Percentiles rank a stretch among this genome's conserved stretches.
Evolutionary conservation across 2,797 vertebrate species (phyloP).

Genomic region (Oryzias dopingdopingensis): DNA sequence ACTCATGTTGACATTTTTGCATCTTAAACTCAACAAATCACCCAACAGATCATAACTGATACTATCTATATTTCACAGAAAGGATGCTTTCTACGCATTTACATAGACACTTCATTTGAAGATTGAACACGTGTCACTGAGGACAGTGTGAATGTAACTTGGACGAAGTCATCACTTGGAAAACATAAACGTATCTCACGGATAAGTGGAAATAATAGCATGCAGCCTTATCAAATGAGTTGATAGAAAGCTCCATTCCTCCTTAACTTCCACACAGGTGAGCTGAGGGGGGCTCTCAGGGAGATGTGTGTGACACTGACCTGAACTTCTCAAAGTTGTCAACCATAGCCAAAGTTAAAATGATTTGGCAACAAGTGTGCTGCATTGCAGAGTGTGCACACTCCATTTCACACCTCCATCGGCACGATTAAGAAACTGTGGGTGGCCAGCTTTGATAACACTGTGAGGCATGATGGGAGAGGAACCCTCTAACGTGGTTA

Average conservation of each 20-base stretch:
- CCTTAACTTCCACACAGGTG: neutral
- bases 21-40: no score
- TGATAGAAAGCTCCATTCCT: neutral
- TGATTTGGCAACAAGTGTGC: conserved; percentile 9
- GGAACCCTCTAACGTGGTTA: conserved; percentile 56
- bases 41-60: no score
- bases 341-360: conserved; percentile 31
- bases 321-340: conserved; percentile 37
- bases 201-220: neutral
- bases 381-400: conserved; percentile 50
- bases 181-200: no score
- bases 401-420: conserved; percentile 62
- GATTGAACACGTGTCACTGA: no score
- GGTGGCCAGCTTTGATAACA: conserved; percentile 65
- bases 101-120: no score
- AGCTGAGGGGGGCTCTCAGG: conserved; percentile 20
- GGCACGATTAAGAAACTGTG: conserved; percentile 60
- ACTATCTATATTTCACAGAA: no score
- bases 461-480: conserved; percentile 58
- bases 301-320: conserved; percentile 9
- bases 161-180: no score
- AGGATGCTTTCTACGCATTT: no score
- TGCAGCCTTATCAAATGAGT: conserved; percentile 4
- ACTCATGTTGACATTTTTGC: no score
- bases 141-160: no score